Conservation (phyloP, 2,797 vertebrate species). For the Enteromius trimaculatus region DNA sequence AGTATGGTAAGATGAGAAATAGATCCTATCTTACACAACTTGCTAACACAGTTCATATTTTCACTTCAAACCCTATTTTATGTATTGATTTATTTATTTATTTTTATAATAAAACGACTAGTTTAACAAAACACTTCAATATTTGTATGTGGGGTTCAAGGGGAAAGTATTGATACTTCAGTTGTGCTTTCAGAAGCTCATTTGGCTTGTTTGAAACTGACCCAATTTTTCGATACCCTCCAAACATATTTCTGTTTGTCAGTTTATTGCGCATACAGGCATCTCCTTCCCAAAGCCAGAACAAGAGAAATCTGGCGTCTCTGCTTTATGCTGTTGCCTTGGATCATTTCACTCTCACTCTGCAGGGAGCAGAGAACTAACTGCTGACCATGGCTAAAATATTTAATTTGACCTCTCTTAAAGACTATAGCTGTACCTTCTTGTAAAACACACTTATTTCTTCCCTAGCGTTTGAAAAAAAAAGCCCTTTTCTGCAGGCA, state of each 20-base stretch:
- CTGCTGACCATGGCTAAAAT: slow-evolving; percentile 39
- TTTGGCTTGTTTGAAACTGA: slow-evolving; percentile 5
- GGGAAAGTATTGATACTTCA: not conserved
- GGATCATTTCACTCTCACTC: slow-evolving; percentile 30
- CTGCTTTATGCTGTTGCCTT: slow-evolving; percentile 2
- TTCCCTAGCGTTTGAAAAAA: not conserved
- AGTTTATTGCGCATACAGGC: not conserved
- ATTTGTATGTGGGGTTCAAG: not conserved
- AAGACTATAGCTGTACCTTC: slow-evolving; percentile 27
- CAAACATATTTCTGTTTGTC: slow-evolving; percentile 9
- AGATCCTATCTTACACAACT: not conserved
- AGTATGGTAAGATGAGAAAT: not conserved
- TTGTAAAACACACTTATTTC: slow-evolving; percentile 15
- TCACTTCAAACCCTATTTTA: not conserved
- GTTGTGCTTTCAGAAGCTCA: not conserved
- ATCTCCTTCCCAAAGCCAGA: not conserved
- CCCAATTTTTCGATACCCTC: not conserved
- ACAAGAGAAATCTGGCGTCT: not conserved
- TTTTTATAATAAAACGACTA: not conserved
- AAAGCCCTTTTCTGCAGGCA: slow-evolving; percentile 34
- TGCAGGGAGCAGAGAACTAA: slow-evolving; percentile 41
- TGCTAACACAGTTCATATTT: not conserved
- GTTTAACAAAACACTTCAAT: slow-evolving; percentile 2
- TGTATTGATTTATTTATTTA: not conserved
- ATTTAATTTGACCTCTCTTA: slow-evolving; percentile 46